phyloP scores from a whole-genome alignment of 2,888 invertebrate genomes.

The Heteromurus nitidus region DNA sequence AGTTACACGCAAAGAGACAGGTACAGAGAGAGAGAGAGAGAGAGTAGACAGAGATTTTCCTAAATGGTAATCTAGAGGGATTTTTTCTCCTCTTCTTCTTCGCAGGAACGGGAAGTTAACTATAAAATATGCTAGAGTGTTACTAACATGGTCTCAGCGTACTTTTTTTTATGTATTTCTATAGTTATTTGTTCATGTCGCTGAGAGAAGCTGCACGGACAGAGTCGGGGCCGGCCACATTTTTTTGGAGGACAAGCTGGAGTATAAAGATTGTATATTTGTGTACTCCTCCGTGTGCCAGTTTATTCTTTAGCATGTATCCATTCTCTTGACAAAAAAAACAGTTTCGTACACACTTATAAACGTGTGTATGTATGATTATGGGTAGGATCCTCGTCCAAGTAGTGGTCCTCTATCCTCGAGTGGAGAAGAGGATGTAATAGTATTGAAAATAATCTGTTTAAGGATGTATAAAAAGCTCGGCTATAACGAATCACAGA shows the following conservation, averaged over 20 bases:
- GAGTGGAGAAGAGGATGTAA: not conserved
- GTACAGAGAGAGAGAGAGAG: not conserved
- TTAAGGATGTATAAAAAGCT: conserved; percentile 30
- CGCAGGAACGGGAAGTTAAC: conserved; percentile 22
- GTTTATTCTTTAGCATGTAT: conserved; percentile 10
- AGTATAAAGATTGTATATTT: conserved; percentile 13
- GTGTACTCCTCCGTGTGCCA: conserved; percentile 25
- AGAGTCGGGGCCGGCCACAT: conserved; percentile 8
- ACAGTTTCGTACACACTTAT: not conserved
- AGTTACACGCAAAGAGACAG: conserved; percentile 4
- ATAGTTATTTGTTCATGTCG: not conserved
- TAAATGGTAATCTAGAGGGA: conserved; percentile 46
- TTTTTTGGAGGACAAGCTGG: conserved; percentile 22
- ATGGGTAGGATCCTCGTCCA: conserved; percentile 39
- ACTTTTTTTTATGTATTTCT: not conserved
- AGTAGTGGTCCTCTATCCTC: conserved; percentile 1
- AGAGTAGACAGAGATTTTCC: conserved; percentile 29
- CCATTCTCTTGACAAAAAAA: too few relatives aligned
- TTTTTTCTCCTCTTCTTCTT: conserved; percentile 6
- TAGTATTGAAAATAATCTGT: conserved; percentile 32
- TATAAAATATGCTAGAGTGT: conserved; percentile 42
- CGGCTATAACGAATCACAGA: conserved; percentile 44
- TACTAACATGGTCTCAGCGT: not conserved
- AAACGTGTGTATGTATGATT: conserved; percentile 29
- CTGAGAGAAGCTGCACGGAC: conserved; percentile 9